phyloP scores from a whole-genome alignment of 2,113 vertebrate species.

The Oryzias celebensis region DNA sequence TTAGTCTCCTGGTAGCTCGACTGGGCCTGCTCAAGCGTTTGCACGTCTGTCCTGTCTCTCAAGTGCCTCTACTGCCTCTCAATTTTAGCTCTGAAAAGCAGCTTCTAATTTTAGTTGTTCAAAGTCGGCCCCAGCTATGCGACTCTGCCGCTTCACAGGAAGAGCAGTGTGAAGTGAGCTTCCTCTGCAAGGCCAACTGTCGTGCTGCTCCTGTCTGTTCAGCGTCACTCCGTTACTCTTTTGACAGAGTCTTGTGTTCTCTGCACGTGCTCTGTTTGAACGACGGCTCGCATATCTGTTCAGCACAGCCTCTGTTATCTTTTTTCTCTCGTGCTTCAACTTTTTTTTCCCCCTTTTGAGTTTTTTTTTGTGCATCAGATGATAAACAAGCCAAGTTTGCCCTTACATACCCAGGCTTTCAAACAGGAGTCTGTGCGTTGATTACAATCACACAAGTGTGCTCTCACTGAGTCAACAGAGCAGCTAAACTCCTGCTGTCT shows the following conservation, averaged over 20 bases:
- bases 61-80: conserved; percentile 22
- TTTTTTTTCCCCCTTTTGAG: background rate
- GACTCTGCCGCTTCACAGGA: conserved; percentile 45
- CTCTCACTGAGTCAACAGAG: conserved; percentile 35
- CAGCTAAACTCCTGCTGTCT: conserved; percentile 39
- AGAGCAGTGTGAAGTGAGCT: conserved; percentile 21
- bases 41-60: background rate
- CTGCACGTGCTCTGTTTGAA: conserved; percentile 19
- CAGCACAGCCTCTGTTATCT: conserved; percentile 41
- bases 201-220: conserved; percentile 35
- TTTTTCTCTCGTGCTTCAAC: conserved; percentile 19
- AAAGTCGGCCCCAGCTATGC: conserved; percentile 50
- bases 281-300: conserved; percentile 33
- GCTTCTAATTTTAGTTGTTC: conserved; percentile 65
- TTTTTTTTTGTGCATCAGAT: conserved; percentile 13
- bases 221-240: conserved; percentile 24
- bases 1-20: background rate
- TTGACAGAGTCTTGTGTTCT: conserved; percentile 65
- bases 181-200: conserved; percentile 47
- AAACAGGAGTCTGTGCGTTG: background rate
- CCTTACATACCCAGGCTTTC: conserved; percentile 4
- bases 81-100: conserved; percentile 58
- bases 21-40: conserved; percentile 18
- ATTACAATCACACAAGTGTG: conserved; percentile 25
- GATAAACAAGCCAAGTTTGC: conserved; percentile 4